Base-by-base conservation (phyloP, 2,113 vertebrate species). In the Hemiprocne comata region DNA sequence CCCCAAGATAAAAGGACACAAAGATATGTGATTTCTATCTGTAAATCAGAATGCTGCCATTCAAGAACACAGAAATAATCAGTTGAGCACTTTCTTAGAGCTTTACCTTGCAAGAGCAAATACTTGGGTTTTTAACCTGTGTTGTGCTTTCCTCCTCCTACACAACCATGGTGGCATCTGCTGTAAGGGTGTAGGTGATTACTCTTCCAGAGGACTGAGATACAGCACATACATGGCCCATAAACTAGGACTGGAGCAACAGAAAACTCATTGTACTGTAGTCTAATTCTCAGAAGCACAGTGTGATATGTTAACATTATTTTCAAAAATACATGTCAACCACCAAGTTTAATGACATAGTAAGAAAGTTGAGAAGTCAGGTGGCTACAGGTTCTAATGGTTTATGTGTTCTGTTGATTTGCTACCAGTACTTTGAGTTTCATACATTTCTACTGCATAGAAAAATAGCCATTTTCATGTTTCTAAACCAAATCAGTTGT, bases 191-290 rank as follows among this genome's bases (percentile, higher is more conserved):
- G 18, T 19, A 38, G 44, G 28, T 51, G n/a, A 29, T 58, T 69
- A 71, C 9, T 83, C 9, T 72, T 86, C 20, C 17, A 70, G 19
- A 80, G 12, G 29, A 65, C 12, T 64, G 28, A 87, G 33, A 21
- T 40, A 17, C 0, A 1, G 5, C 54, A 44, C n/a, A n/a, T n/a
- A n/a, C n/a, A n/a, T n/a, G 46, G 84, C 17, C 26, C 5, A 34
- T 66, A 24, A 61, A 0, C 18, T 76, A 40, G 21, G 19, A 58
- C 51, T 40, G 23, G 7, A 76, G n/a, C 8, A 90, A 62, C 6
- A 62, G 16, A 67, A 72, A 80, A 25, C 2, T 70, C 7, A 20
- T 38, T 16, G 5, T 51, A 5, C 17, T 8, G 0, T 34, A n/a
- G 20, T 42, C 5, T 48, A 48, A 13, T 46, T 88, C 53, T 70